These are phyloP conservation scores for Penaeus vannamei DNA, from an alignment of 1,140 invertebrate genomes.

Conservation along the genomic window DNA sequence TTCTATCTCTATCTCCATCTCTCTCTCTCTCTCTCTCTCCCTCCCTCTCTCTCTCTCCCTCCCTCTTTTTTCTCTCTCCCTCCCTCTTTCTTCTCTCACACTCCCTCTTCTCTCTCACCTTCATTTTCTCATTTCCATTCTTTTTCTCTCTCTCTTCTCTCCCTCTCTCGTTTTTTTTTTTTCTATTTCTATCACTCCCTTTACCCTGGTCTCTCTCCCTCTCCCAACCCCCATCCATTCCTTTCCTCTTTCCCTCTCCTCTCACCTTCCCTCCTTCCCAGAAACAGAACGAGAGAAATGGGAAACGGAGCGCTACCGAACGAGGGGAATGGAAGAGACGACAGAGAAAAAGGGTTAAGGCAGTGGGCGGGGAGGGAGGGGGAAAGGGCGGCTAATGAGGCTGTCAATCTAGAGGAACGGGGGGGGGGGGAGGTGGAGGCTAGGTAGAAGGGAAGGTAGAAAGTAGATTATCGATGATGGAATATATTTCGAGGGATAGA, in stretches of 20 bases:
- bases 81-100: too few relatives aligned
- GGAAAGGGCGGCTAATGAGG: neutral
- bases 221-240: neutral
- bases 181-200: neutral
- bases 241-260: neutral
- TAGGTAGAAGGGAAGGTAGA: too few relatives aligned
- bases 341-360: conserved; percentile 23
- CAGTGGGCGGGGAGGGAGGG: neutral
- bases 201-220: neutral
- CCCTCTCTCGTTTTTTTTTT: neutral
- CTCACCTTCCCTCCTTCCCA: neutral
- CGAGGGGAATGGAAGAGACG: neutral
- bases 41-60: too few relatives aligned
- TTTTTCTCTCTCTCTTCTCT: too few relatives aligned
- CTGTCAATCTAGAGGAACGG: neutral
- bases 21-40: too few relatives aligned
- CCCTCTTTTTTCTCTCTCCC: too few relatives aligned
- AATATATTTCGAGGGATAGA: too few relatives aligned
- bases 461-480: too few relatives aligned
- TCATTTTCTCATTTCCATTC: too few relatives aligned
- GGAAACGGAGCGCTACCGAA: too few relatives aligned
- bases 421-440: neutral
- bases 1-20: too few relatives aligned
- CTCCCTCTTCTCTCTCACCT: too few relatives aligned
- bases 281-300: neutral